Conservation (phyloP, 2,113 vertebrate genomes). For the Genyomyrus donnyi region DNA sequence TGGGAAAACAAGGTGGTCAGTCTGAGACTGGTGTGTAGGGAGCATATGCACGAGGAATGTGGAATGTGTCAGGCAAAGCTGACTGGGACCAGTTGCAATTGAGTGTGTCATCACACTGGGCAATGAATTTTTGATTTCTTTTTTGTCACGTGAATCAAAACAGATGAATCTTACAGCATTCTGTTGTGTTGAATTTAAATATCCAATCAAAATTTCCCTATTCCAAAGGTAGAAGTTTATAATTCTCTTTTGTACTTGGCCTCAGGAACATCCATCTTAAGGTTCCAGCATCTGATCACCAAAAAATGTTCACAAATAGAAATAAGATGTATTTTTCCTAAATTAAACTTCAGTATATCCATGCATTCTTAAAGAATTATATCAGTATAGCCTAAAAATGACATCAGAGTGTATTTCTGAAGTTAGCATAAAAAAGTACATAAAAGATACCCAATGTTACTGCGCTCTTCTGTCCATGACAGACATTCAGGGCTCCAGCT, state of each 20-base stretch:
- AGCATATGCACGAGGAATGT: background rate
- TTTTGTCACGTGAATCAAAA: background rate
- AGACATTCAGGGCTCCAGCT: background rate
- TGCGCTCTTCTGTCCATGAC: background rate
- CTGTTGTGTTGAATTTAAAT: background rate
- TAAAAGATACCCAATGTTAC: background rate
- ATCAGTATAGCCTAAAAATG: background rate
- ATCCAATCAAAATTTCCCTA: background rate
- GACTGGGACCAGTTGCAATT: background rate
- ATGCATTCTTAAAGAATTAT: background rate
- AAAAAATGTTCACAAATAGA: background rate
- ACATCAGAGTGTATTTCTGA: background rate
- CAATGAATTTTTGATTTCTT: background rate
- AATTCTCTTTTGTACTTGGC: background rate
- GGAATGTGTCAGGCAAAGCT: background rate
- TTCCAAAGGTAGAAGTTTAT: background rate
- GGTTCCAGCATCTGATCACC: background rate
- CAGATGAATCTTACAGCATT: background rate
- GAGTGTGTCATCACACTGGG: conserved; percentile 4
- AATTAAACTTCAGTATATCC: background rate
- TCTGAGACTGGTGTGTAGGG: conserved; percentile 10
- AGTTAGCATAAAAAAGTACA: background rate
- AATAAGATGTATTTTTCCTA: background rate
- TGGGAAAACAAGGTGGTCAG: conserved; percentile 16
- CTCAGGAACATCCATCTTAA: background rate